Base-by-base conservation (phyloP, 2,888 invertebrate genomes). In the Lithophane semibrunnea region DNA sequence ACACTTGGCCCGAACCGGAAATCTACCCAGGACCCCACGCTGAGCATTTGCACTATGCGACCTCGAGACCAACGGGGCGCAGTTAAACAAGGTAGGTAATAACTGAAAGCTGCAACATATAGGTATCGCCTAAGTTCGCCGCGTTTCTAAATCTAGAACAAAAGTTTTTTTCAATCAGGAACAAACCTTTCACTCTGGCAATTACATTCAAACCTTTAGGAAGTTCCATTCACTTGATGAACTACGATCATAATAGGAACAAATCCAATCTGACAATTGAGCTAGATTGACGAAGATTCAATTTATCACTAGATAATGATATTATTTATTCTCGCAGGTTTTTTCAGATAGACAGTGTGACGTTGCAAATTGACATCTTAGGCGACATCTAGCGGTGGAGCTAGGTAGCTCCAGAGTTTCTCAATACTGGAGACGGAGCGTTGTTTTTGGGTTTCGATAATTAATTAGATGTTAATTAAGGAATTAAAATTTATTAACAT, bases 311-410 rank as follows among this genome's bases (percentile, higher is more conserved):
- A 56, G 16, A 56, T 61, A 56, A 66, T 49, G 9, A 16, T 70
- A 37, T 70, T 83, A 58, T 70, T 70, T 83, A 58, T 70, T 66
- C 12, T 54, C n/a, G 5, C n/a, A 44, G 70, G 10, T 71, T 66
- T 66, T 1, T 56, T 58, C 8, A 16, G 12, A 47, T 8, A 56
- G 21, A 52, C 10, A n/a, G n/a, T n/a, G n/a, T n/a, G n/a, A n/a
- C n/a, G n/a, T n/a, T n/a, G n/a, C n/a, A n/a, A n/a, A n/a, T n/a
- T n/a, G n/a, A n/a, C n/a, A n/a, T n/a, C n/a, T n/a, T n/a, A n/a
- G n/a, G n/a, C n/a, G n/a, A n/a, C n/a, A n/a, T n/a, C n/a, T n/a
- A n/a, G n/a, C n/a, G n/a, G n/a, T n/a, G n/a, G n/a, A n/a, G n/a
- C n/a, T n/a, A n/a, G n/a, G n/a, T n/a, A n/a, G n/a, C n/a, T n/a